Evolutionary conservation across 2,888 invertebrate species (phyloP).

Genomic region (Syritta pipiens): DNA sequence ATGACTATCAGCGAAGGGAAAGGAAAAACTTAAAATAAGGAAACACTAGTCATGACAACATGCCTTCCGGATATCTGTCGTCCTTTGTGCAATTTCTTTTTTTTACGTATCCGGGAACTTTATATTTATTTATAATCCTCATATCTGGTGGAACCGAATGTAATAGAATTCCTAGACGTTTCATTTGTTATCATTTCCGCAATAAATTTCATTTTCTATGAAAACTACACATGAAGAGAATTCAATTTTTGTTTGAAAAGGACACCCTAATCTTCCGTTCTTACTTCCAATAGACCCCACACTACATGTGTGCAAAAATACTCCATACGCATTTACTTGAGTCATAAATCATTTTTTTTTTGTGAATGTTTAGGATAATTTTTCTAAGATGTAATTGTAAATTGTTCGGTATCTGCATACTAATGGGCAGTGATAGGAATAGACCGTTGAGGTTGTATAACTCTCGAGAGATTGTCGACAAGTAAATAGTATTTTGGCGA

Average conservation of each 20-base stretch:
- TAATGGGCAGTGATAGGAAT: slow-evolving; percentile 31
- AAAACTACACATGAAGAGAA: slow-evolving; percentile 48
- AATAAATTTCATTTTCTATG: slow-evolving; percentile 76
- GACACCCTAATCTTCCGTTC: slow-evolving; percentile 53
- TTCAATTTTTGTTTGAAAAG: slow-evolving; percentile 60
- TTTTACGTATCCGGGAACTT: slow-evolving; percentile 52
- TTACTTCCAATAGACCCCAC: slow-evolving; percentile 33
- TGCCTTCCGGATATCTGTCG: slow-evolving; percentile 67
- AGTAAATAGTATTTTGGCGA: no score
- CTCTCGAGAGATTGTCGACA: no score
- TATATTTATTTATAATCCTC: slow-evolving; percentile 61
- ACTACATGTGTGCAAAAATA: not conserved
- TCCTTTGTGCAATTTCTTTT: slow-evolving; percentile 34
- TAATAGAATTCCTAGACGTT: slow-evolving; percentile 62
- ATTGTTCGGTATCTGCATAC: slow-evolving; percentile 52
- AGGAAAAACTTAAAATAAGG: slow-evolving; percentile 59
- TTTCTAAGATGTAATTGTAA: slow-evolving; percentile 56
- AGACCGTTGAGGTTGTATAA: no score
- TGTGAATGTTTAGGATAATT: slow-evolving; percentile 46
- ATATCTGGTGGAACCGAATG: slow-evolving; percentile 51
- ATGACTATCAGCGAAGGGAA: not conserved
- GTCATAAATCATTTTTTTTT: slow-evolving; percentile 64
- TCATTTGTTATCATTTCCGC: slow-evolving; percentile 78
- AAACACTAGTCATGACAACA: slow-evolving; percentile 64
- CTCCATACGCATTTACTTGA: slow-evolving; percentile 39